phyloP scores from a whole-genome alignment of 2,888 invertebrate species.

The Standfussiana lucernea region DNA sequence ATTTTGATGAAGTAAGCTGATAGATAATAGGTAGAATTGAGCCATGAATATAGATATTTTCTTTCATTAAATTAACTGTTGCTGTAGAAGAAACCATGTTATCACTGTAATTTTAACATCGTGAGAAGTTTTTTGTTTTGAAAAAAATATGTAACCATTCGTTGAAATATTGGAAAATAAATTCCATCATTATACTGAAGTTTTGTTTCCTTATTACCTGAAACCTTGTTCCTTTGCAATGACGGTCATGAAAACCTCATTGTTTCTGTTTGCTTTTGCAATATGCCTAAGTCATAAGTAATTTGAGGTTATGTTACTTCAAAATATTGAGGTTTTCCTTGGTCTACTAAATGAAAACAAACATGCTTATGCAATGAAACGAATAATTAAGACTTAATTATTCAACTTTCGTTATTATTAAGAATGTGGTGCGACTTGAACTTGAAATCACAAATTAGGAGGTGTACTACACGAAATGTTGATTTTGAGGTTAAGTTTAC shows the following conservation, averaged over 20 bases:
- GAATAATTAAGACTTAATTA: conserved; percentile 3
- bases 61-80: conserved; percentile 83
- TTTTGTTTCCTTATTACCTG: conserved; percentile 76
- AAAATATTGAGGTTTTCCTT: conserved; percentile 16
- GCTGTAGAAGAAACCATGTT: conserved; percentile 79
- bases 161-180: conserved; percentile 87
- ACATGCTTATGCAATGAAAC: conserved; percentile 13
- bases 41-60: conserved; percentile 81
- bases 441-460: neutral
- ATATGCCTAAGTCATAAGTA: neutral
- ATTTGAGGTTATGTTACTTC: conserved; percentile 52
- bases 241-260: neutral
- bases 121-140: conserved; percentile 80
- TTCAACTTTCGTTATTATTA: conserved; percentile 7
- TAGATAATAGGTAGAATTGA: conserved; percentile 86
- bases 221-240: conserved; percentile 36
- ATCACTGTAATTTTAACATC: conserved; percentile 82
- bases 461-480: neutral
- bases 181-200: conserved; percentile 84
- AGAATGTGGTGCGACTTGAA: conserved; percentile 7
- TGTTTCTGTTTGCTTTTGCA: conserved; percentile 25
- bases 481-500: conserved; percentile 38
- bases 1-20: conserved; percentile 84
- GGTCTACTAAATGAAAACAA: conserved; percentile 45
- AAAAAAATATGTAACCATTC: conserved; percentile 85